Evolutionary conservation across 2,888 invertebrate species (phyloP).

Genomic region (Macrophya alboannulata): DNA sequence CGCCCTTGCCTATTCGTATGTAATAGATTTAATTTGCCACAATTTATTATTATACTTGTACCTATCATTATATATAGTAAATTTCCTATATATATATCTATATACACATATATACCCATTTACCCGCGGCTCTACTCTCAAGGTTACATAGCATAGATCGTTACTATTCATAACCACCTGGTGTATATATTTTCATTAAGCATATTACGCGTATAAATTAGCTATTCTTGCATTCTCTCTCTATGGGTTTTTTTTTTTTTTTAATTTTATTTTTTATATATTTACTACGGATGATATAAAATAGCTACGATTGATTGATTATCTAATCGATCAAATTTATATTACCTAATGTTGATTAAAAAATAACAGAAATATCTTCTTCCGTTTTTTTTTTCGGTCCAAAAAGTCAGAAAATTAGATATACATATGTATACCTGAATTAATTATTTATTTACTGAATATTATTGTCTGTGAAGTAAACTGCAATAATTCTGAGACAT

Average conservation of each 20-base stretch:
- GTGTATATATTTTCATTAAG: slow-evolving; percentile 1
- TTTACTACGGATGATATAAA: not conserved
- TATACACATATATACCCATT: not conserved
- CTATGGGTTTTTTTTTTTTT: not conserved
- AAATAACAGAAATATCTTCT: not conserved
- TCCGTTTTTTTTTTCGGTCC: not conserved
- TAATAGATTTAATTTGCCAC: not conserved
- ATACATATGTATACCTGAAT: not conserved
- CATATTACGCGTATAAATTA: slow-evolving; percentile 10
- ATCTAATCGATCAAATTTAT: too few relatives aligned
- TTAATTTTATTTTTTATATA: not conserved
- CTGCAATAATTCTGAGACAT: too few relatives aligned
- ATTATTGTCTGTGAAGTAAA: too few relatives aligned
- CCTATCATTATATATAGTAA: not conserved
- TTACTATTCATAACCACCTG: slow-evolving; percentile 27
- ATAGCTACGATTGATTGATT: too few relatives aligned
- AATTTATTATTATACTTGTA: not conserved
- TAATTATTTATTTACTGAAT: not conserved
- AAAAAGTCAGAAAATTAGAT: too few relatives aligned
- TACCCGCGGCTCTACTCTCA: not conserved
- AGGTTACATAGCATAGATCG: slow-evolving; percentile 24
- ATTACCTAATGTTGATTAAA: not conserved
- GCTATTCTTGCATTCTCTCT: not conserved
- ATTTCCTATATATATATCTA: not conserved
- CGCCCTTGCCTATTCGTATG: not conserved